Evolutionary conservation across 1,140 invertebrate species (phyloP).

Genomic region (Lepidurus couesii): DNA sequence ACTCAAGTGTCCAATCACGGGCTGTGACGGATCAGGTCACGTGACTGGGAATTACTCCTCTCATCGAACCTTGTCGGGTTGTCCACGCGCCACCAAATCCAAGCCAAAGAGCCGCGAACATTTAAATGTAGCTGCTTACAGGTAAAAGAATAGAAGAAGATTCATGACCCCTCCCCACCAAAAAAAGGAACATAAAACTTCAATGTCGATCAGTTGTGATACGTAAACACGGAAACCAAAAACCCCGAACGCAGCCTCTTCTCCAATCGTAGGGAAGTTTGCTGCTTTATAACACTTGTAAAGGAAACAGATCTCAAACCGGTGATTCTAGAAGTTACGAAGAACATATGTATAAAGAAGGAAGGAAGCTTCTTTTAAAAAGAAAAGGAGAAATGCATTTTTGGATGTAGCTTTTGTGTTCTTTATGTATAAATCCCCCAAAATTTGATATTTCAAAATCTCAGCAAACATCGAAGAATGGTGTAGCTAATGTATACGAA

Average conservation of each 20-base stretch:
- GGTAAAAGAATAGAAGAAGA: neutral
- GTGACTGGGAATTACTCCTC: slow-evolving; percentile 79
- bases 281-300: neutral
- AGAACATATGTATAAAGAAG: too few relatives aligned
- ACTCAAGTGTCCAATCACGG: slow-evolving; percentile 84
- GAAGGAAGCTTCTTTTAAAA: too few relatives aligned
- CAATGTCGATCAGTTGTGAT: slow-evolving; percentile 9
- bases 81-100: slow-evolving; percentile 81
- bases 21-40: slow-evolving; percentile 81
- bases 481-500: slow-evolving; percentile 1
- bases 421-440: neutral
- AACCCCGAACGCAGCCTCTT: neutral
- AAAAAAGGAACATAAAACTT: neutral
- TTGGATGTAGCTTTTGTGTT: slow-evolving; percentile 12
- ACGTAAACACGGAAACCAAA: neutral
- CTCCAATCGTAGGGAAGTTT: neutral
- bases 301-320: too few relatives aligned
- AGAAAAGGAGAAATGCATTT: neutral
- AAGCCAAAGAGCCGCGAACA: slow-evolving; percentile 47
- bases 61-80: slow-evolving; percentile 75
- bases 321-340: too few relatives aligned
- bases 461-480: neutral
- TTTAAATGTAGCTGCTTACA: neutral
- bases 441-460: neutral
- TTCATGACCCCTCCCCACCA: neutral